phyloP scores from a whole-genome alignment of 1,140 invertebrate species.

The Archegozetes longisetosus region DNA sequence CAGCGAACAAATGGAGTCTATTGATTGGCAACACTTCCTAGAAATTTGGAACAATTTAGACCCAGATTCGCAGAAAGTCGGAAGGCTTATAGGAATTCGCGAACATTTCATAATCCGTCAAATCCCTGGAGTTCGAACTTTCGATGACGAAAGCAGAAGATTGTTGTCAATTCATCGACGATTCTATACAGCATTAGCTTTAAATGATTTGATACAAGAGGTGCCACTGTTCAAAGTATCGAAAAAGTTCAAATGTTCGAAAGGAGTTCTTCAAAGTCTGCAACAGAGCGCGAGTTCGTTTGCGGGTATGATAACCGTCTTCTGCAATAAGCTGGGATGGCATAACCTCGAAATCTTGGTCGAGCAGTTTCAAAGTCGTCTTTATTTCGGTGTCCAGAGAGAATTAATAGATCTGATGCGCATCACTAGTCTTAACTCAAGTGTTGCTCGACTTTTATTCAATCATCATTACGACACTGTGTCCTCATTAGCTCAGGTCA shows the following conservation, averaged over 20 bases:
- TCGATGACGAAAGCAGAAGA: constrained; percentile 30
- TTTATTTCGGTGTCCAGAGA: constrained; percentile 82
- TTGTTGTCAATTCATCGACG: constrained; percentile 38
- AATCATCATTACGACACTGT: constrained; percentile 65
- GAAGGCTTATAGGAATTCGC: constrained; percentile 72
- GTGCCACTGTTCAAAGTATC: constrained; percentile 58
- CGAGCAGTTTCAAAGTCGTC: constrained; percentile 75
- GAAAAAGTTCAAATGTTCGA: constrained; percentile 61
- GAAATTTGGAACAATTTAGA: constrained; percentile 65
- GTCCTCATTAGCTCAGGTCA: constrained; percentile 49
- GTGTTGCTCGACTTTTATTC: constrained; percentile 64
- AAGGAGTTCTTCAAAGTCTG: constrained; percentile 72
- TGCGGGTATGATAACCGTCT: constrained; percentile 87
- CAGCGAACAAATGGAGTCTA: constrained; percentile 22
- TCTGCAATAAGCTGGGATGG: constrained; percentile 87
- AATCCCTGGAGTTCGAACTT: constrained; percentile 47
- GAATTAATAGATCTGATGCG: constrained; percentile 83
- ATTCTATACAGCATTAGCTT: constrained; percentile 79
- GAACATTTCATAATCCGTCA: constrained; percentile 70
- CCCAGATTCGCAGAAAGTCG: constrained; percentile 64
- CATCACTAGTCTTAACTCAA: constrained; percentile 62
- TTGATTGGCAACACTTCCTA: constrained; percentile 78
- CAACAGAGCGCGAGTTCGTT: constrained; percentile 91
- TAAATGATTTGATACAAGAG: constrained; percentile 87
- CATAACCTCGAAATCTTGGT: constrained; percentile 71